Conservation (phyloP, 2,797 vertebrate genomes). For the Siniperca scherzeri region DNA sequence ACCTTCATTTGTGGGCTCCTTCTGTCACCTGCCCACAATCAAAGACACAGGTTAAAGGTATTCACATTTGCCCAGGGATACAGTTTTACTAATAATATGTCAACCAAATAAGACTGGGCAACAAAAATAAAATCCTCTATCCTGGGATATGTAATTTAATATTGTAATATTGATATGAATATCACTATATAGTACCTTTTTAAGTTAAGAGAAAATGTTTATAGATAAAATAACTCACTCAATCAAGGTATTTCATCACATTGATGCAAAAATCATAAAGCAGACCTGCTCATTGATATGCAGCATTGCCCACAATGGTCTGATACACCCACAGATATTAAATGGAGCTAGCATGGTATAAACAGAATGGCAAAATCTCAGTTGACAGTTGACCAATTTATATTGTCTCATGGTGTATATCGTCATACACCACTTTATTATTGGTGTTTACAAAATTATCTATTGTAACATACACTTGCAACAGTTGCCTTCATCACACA, state of each 20-base stretch:
- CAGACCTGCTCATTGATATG: background rate
- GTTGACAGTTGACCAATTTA: background rate
- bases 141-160: background rate
- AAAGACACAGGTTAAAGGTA: background rate
- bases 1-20: background rate
- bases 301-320: background rate
- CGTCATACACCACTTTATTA: background rate
- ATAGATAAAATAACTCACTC: background rate
- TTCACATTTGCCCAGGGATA: background rate
- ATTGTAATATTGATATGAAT: background rate
- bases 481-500: background rate
- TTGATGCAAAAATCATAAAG: background rate
- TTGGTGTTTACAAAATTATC: background rate
- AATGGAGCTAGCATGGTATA: background rate
- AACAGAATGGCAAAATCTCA: conserved; percentile 11
- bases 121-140: background rate
- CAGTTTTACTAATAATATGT: background rate
- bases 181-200: background rate
- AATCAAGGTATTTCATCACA: background rate
- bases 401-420: background rate
- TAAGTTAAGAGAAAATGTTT: background rate
- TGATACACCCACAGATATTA: background rate
- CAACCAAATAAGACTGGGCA: background rate
- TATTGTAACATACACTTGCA: background rate
- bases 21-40: background rate